Percentiles rank a stretch among this genome's conserved stretches.
Conservation (phyloP, 2,888 invertebrate genomes). For the Dione juno region DNA sequence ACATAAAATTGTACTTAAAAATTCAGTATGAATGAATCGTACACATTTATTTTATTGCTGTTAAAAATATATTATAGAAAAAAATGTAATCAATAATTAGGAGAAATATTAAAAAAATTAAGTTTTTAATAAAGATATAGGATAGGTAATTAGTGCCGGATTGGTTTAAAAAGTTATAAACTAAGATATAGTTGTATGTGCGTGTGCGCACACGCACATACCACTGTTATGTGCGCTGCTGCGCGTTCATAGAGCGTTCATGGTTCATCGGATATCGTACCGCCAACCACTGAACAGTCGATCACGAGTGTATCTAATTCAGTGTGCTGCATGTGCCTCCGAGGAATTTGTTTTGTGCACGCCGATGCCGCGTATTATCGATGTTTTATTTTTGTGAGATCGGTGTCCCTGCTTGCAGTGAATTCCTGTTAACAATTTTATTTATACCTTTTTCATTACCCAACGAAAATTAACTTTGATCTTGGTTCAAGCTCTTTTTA, state of each 20-base stretch:
- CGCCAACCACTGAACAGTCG: conserved; percentile 60
- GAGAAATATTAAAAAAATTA: neutral
- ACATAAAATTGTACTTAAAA: conserved; percentile 17
- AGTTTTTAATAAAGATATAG: conserved; percentile 4
- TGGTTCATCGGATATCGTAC: conserved; percentile 62
- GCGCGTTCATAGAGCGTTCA: conserved; percentile 56
- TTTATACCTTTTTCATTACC: conserved; percentile 63
- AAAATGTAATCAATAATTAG: neutral
- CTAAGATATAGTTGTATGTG: conserved; percentile 44
- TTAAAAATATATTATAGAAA: neutral
- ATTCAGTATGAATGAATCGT: conserved; percentile 3
- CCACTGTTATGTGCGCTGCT: too few species aligned
- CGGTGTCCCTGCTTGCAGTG: conserved; percentile 66
- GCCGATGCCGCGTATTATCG: conserved; percentile 67
- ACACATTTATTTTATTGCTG: conserved; percentile 7
- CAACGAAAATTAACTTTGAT: conserved; percentile 62
- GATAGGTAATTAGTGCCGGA: conserved; percentile 16
- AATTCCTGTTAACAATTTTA: conserved; percentile 67
- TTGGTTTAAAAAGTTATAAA: conserved; percentile 28
- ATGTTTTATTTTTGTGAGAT: conserved; percentile 77
- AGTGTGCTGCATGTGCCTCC: conserved; percentile 73
- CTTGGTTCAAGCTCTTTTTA: conserved; percentile 47
- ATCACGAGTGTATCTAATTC: conserved; percentile 80
- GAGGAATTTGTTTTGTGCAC: conserved; percentile 80
- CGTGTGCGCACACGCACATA: neutral